Base-by-base conservation (phyloP, 2,888 invertebrate species). In the Scaptomyza caliginosa region DNA sequence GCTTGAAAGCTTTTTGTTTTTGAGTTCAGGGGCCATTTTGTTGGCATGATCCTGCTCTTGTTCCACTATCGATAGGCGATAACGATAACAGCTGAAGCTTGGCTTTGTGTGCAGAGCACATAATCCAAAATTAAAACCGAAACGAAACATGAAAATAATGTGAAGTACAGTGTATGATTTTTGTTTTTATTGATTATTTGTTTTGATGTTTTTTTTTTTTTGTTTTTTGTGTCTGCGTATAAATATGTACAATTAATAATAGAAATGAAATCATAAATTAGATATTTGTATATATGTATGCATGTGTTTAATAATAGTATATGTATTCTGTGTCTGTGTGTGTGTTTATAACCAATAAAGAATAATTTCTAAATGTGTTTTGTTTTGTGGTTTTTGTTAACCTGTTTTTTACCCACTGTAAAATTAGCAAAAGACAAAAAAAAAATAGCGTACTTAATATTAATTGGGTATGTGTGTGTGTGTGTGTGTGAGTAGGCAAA, bases 1-100 rank as follows among this genome's bases (percentile, higher is more conserved):
- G 54, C 65, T 83, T 56, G 67, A 66, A 83, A 81, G 81, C 83
- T 79, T 74, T 13, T 28, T 28, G 10, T 26, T 26, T 26, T 24
- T 50, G 65, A 52, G n/a, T 75, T 78, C 67, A 59, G 71, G 74
- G 79, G 74, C 68, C 54, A 58, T 54, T 57, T 46, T 21, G 40
- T 30, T 46, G 65, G 56, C 46, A 51, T 68, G 40, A 36, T 46
- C 38, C 19, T 71, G 42, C 10, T 3, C 6, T 65, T 64, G 65
- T 26, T 16, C 11, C 43, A 16, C 11, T 42, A 40, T 48, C 55
- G 64, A 64, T 66, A 38, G 7, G 8, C 52, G 43, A 52, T 62
- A 50, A 23, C 36, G 43, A 46, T 43, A 43, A 49, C 40, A 11
- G 10, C 23, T 8, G 7, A 36, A 16, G 26, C 36, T 26, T n/a